These are phyloP conservation scores for Colaptes auratus DNA, from an alignment of 2,113 vertebrate species.

Conservation along the genomic window DNA sequence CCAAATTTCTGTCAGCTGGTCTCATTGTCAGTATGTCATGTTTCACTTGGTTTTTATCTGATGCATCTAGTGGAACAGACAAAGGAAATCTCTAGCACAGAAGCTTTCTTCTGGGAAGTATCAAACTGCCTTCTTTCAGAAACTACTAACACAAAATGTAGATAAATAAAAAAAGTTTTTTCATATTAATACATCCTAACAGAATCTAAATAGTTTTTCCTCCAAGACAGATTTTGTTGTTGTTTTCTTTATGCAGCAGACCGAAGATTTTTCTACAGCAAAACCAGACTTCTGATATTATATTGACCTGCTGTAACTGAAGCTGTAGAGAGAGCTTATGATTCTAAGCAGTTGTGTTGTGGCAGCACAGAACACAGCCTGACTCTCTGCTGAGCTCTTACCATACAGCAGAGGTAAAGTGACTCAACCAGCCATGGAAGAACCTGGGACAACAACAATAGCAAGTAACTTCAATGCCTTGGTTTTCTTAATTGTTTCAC, in stretches of 20 bases:
- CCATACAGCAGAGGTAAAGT: background rate
- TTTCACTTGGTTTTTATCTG: slow-evolving; percentile 63
- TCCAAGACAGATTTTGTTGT: background rate
- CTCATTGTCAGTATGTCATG: slow-evolving; percentile 55
- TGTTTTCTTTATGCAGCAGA: background rate
- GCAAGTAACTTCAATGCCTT: background rate
- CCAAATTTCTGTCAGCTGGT: slow-evolving; percentile 69
- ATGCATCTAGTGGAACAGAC: slow-evolving; percentile 21
- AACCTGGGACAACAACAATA: background rate
- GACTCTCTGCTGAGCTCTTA: background rate
- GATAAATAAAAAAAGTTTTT: background rate
- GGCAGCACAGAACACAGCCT: background rate
- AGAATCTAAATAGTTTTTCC: background rate
- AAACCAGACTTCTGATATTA: background rate
- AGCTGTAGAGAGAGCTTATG: background rate
- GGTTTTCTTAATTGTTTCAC: background rate
- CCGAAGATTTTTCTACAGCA: background rate
- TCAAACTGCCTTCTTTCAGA: background rate
- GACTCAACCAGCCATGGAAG: background rate
- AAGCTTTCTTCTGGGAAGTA: slow-evolving; percentile 2
- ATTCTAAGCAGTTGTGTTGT: background rate
- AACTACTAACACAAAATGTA: background rate
- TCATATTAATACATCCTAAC: background rate
- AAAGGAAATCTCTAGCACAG: slow-evolving; percentile 33
- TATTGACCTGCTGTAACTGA: background rate